Evolutionary conservation across 2,113 vertebrate species (phyloP).

Genomic region (Notiomystis cincta): DNA sequence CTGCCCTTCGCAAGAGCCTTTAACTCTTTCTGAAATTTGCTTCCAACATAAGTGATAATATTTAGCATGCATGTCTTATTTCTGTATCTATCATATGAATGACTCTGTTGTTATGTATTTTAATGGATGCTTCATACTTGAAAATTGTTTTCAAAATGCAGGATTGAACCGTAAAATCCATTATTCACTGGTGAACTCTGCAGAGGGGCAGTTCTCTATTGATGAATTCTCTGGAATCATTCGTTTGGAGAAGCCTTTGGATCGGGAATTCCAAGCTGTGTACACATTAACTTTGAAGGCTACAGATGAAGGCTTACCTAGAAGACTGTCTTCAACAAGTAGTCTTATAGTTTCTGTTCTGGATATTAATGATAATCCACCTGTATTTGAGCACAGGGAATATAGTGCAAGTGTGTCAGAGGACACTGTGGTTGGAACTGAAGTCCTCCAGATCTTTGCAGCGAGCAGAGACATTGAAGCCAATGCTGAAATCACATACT

Average conservation of each 20-base stretch:
- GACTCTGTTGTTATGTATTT: neutral
- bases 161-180: constrained; percentile 84
- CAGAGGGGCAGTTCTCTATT: constrained; percentile 90
- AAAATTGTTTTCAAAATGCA: constrained; percentile 54
- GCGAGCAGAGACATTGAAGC: constrained; percentile 89
- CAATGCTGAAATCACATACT: constrained; percentile 87
- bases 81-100: neutral
- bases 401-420: constrained; percentile 85
- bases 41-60: neutral
- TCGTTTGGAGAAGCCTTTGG: constrained; percentile 83
- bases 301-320: constrained; percentile 84
- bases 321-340: constrained; percentile 77
- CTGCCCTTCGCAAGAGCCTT: neutral
- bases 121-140: neutral
- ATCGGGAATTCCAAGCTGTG: constrained; percentile 83
- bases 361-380: constrained; percentile 97
- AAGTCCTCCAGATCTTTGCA: constrained; percentile 89
- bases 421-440: constrained; percentile 80
- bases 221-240: constrained; percentile 87
- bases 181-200: constrained; percentile 84
- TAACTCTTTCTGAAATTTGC: neutral
- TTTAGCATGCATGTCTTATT: neutral
- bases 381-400: constrained; percentile 92
- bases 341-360: constrained; percentile 85
- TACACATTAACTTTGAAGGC: constrained; percentile 84